These are phyloP conservation scores for Varecia variegata DNA, from an alignment of 2,797 vertebrate species.

Conservation along the genomic window DNA sequence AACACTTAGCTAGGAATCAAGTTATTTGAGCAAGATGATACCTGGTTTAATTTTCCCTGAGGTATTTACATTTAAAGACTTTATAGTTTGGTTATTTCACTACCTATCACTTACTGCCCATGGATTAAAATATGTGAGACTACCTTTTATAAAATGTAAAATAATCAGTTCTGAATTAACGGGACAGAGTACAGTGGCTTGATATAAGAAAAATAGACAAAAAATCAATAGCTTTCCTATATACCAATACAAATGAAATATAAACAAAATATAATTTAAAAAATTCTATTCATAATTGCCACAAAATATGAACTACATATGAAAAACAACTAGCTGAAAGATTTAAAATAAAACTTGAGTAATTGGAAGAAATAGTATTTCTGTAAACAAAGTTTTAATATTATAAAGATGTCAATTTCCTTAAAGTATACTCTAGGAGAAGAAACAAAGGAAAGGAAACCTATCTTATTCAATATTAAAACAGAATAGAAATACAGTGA, in stretches of 20 bases:
- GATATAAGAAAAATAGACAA: background rate
- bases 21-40: background rate
- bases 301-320: background rate
- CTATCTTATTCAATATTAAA: no score
- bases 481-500: background rate
- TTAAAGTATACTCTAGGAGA: background rate
- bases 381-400: background rate
- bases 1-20: background rate
- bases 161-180: background rate
- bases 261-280: background rate
- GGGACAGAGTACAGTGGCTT: background rate
- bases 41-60: background rate
- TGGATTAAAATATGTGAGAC: background rate
- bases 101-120: background rate
- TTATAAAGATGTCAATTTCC: background rate
- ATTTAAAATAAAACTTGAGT: background rate
- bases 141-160: background rate
- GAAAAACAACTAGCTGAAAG: background rate
- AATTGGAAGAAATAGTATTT: background rate
- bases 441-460: background rate
- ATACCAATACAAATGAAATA: background rate
- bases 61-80: background rate
- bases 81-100: background rate
- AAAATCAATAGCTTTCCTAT: background rate
- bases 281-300: background rate